Conservation (phyloP, 2,797 vertebrate species). For the Acanthurus tractus region DNA sequence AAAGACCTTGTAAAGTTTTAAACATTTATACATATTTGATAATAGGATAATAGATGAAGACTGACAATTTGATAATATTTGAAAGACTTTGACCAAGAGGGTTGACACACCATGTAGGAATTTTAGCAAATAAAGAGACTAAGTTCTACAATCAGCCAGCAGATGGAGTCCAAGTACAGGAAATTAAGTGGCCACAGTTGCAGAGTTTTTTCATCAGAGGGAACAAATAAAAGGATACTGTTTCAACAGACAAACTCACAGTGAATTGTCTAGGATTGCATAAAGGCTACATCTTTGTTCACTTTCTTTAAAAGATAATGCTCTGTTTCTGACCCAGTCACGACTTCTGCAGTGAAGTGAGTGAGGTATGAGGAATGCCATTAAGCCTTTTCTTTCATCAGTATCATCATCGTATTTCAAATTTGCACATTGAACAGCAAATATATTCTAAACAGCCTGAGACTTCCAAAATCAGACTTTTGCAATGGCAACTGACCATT, state of each 20-base stretch:
- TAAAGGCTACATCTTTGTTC: background rate
- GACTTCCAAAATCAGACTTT: background rate
- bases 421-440: background rate
- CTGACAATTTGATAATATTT: no score
- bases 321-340: no score
- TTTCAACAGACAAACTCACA: background rate
- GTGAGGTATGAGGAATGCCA: no score
- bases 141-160: conserved; percentile 41
- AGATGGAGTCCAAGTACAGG: conserved; percentile 68
- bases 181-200: background rate
- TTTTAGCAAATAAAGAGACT: background rate
- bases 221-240: background rate
- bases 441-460: background rate
- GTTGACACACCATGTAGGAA: background rate
- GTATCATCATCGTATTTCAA: no score
- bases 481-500: background rate
- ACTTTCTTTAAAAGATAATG: no score
- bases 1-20: no score
- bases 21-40: no score
- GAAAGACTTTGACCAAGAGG: background rate
- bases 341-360: no score
- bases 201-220: background rate
- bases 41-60: no score
- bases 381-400: no score
- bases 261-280: background rate